Conservation (phyloP, 2,113 vertebrate species). For the Oncorhynchus mykiss region DNA sequence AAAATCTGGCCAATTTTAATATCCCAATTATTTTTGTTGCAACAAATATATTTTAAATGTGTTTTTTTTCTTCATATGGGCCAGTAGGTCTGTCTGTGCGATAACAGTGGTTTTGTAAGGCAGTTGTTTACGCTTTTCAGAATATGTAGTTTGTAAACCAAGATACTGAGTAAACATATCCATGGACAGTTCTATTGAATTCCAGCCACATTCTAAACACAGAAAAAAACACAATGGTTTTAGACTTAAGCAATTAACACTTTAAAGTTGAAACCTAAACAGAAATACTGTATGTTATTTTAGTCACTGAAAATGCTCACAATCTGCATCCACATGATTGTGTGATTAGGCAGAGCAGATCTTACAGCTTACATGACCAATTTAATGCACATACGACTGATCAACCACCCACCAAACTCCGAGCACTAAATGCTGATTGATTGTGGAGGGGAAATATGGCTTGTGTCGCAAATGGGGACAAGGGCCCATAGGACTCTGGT, state of each 20-base stretch:
- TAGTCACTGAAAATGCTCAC: constrained; percentile 63
- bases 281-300: constrained; percentile 46
- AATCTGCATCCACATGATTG: constrained; percentile 52
- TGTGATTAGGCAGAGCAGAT: constrained; percentile 62
- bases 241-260: constrained; percentile 56
- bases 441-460: constrained; percentile 34
- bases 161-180: no score
- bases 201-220: background rate
- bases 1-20: no score
- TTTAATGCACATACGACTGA: constrained; percentile 34
- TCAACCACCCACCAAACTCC: constrained; percentile 13
- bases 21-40: no score
- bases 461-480: no score
- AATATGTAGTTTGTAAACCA: no score
- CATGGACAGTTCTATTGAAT: no score
- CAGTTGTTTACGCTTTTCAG: constrained; percentile 10
- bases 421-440: constrained; percentile 55
- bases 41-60: no score
- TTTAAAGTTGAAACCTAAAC: constrained; percentile 13
- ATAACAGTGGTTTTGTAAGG: background rate
- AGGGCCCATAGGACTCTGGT: background rate
- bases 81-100: no score
- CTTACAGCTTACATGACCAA: constrained; percentile 47
- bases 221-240: background rate
- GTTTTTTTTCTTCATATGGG: no score